Evolutionary conservation across 2,797 vertebrate genomes (phyloP).

Genomic region (Cheirogaleus major): DNA sequence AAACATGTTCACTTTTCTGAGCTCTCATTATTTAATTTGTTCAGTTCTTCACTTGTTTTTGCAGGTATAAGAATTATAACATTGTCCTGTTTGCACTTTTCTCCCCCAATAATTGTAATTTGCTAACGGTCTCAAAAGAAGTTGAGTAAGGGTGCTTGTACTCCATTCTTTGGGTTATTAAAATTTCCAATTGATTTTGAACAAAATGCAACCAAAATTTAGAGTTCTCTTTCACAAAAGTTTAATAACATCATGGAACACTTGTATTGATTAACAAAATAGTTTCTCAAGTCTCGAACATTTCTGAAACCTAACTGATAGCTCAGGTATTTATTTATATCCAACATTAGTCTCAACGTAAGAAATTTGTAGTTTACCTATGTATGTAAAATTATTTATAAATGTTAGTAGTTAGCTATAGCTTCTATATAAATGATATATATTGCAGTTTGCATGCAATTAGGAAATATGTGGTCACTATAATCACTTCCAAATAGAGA

Average conservation of each 20-base stretch:
- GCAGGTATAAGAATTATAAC: background rate
- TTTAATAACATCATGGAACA: background rate
- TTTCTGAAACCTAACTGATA: background rate
- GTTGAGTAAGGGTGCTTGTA: background rate
- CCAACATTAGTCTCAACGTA: background rate
- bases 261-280: background rate
- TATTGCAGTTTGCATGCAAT: background rate
- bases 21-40: background rate
- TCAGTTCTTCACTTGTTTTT: background rate
- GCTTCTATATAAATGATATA: background rate
- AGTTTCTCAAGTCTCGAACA: background rate
- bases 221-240: background rate
- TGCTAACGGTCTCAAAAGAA: background rate
- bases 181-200: slow-evolving; percentile 25
- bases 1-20: background rate
- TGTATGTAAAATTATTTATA: background rate
- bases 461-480: background rate
- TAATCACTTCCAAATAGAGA: background rate
- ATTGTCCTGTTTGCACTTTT: background rate
- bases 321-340: background rate
- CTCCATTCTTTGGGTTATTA: background rate
- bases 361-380: background rate
- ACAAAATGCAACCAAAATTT: background rate
- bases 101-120: background rate
- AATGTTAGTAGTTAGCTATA: background rate